Base-by-base conservation (phyloP, 2,113 vertebrate species). In the Syngnathus scovelli region DNA sequence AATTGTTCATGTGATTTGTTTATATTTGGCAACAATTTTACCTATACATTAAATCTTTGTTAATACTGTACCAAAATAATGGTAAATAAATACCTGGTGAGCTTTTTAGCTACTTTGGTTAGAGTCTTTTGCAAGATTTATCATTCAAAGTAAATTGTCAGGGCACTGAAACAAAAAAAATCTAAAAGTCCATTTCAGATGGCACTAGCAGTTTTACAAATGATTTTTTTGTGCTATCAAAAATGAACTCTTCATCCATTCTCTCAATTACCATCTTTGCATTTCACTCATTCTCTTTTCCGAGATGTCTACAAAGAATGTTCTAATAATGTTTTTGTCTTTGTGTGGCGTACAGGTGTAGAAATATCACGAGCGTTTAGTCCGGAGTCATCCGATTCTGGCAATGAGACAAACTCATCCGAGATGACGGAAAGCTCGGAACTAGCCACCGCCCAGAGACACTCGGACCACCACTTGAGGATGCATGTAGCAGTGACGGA, bases 351-450 rank as follows among this genome's bases (percentile, higher is more conserved):
- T 91, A 87, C 94, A 99, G 97, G 95, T 96, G 95, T 98, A 92
- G 93, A 94, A 91, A 96, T 99, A 90, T 93, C 95, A 83, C 92
- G 96, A 91, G 94, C 95, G 72, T 99, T 97, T 92, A 99, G 97
- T 81, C 97, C 96, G 1, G 97, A 99, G 86, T 98, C 95, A 36
- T 99, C 97, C 69, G 97, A 99, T 94, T 99, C 97, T 78, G 96
- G 96, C 86, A 99, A 99, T 86, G 97, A 99, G 87, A 98, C 97
- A 77, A 99, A 99, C 89, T 99, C 97, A 71, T 99, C 97, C 43
- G 97, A 99, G 93, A 98, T 98, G 95, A 99, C 96, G 49, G 97
- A 99, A 90, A 97, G 91, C 86, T 99, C 96, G 49, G 97, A 99
- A 90, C 85, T 96, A 90, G 93, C 94, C 2, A 83, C 93, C 0